Evolutionary conservation across 2,797 vertebrate genomes (phyloP).

Genomic region (Bovichtus diacanthus): DNA sequence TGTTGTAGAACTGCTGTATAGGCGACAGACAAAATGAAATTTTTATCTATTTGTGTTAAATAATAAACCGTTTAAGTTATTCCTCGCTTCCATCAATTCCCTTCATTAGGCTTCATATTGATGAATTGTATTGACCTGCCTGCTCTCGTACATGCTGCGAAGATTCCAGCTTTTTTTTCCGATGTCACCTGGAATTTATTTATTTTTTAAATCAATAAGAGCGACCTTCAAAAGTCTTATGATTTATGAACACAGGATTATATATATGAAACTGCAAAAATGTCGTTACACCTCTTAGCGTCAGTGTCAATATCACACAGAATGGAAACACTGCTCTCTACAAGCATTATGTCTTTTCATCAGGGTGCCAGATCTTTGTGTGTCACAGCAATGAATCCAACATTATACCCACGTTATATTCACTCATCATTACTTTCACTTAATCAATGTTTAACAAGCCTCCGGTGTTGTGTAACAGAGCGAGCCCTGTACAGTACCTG

Average conservation of each 20-base stretch:
- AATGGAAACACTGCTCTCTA: not conserved
- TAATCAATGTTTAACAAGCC: slow-evolving; percentile 76
- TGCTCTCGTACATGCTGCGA: not conserved
- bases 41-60: not conserved
- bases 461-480: slow-evolving; percentile 64
- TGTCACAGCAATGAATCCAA: not conserved
- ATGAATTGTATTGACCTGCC: not conserved
- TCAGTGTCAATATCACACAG: not conserved
- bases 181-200: not conserved
- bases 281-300: not conserved
- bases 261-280: not conserved
- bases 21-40: not conserved
- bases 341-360: not conserved
- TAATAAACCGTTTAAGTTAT: not conserved
- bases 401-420: slow-evolving; percentile 23
- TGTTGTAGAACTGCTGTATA: not conserved
- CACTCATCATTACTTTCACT: slow-evolving; percentile 61
- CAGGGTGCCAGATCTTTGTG: not conserved
- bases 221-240: not conserved
- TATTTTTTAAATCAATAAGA: not conserved
- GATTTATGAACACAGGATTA: not conserved
- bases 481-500: not conserved
- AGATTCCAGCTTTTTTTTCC: not conserved
- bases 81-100: not conserved
- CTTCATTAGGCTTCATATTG: too few species aligned